Percentiles rank a stretch among this genome's conserved stretches.
These are phyloP conservation scores for Pimephales promelas DNA, from an alignment of 2,113 vertebrate genomes.

Conservation along the genomic window DNA sequence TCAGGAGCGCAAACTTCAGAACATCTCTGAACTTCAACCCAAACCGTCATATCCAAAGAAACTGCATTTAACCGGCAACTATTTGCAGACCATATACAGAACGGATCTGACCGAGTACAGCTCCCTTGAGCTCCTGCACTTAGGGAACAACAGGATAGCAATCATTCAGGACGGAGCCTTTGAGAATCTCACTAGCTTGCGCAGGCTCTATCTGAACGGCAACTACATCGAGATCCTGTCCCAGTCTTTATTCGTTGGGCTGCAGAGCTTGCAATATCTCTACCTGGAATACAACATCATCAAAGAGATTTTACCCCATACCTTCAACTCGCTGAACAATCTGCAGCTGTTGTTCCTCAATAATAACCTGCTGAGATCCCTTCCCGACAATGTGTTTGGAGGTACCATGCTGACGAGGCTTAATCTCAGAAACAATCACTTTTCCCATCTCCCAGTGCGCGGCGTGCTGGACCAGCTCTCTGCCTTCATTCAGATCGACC, in stretches of 20 bases:
- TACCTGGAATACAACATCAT: conserved; percentile 99
- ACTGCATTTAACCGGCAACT: conserved; percentile 96
- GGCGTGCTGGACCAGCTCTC: conserved; percentile 97
- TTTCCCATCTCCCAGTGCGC: conserved; percentile 88
- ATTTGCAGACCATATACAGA: conserved; percentile 89
- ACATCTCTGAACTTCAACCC: conserved; percentile 91
- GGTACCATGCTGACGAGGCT: conserved; percentile 93
- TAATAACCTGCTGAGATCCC: conserved; percentile 91
- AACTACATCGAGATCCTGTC: conserved; percentile 95
- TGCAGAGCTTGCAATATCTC: conserved; percentile 94
- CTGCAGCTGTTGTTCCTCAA: conserved; percentile 95
- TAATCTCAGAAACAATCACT: conserved; percentile 96
- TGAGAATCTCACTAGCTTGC: conserved; percentile 91
- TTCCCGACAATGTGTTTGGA: conserved; percentile 89
- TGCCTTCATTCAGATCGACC: conserved; percentile 96
- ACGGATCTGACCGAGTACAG: conserved; percentile 87
- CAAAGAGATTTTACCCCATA: conserved; percentile 90
- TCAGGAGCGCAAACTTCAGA: conserved; percentile 92
- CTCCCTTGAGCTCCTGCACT: conserved; percentile 91
- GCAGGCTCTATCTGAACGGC: conserved; percentile 94
- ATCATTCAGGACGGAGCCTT: conserved; percentile 94
- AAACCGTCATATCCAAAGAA: conserved; percentile 95
- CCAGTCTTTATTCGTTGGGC: conserved; percentile 86
- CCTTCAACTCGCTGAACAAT: conserved; percentile 89
- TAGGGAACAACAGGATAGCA: conserved; percentile 95